Base-by-base conservation (phyloP, 2,888 invertebrate species). In the Diarsia rubi region DNA sequence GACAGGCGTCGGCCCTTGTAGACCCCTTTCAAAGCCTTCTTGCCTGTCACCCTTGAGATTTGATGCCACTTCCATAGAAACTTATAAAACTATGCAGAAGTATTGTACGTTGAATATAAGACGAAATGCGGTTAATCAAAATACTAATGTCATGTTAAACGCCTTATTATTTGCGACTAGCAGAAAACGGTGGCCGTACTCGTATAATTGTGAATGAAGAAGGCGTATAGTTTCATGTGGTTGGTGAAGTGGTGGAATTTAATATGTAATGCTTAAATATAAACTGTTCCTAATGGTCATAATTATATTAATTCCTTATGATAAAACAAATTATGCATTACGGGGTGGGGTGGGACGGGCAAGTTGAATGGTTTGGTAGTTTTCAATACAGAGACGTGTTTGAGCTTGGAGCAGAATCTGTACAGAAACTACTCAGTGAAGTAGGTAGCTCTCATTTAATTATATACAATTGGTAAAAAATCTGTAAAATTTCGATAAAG, bases 61-160 rank as follows among this genome's bases (percentile, higher is more conserved):
- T 24, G 3, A 37, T 63, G 66, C 62, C 86, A 54, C 86, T 82
- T 86, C 88, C 66, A 84, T 72, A 49, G 45, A 74, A 64, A 14
- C 14, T 49, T 82, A 73, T 63, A 5, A 45, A 52, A 8, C 54
- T n/a, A 68, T 78, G 75, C 75, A 76, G 31, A 82, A 79, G 73
- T 82, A 63, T 77, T 69, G 75, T 76, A 75, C 70, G 78, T 67
- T 47, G 57, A 68, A 69, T 81, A 83, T 73, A 70, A 77, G 74
- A 74, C 75, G 69, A 78, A 82, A 86, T 86, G 87, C 72, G 89
- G 88, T 89, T 88, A 89, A 88, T 88, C 86, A 85, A 83, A 85
- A 88, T 81, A 79, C 75, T 81, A 80, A 84, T 80, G 80, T 78
- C 82, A 21, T 82, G 83, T 85, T 81, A 69, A 60, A 71, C 54